Conservation (phyloP, 2,797 vertebrate genomes). For the Tinamus major region DNA sequence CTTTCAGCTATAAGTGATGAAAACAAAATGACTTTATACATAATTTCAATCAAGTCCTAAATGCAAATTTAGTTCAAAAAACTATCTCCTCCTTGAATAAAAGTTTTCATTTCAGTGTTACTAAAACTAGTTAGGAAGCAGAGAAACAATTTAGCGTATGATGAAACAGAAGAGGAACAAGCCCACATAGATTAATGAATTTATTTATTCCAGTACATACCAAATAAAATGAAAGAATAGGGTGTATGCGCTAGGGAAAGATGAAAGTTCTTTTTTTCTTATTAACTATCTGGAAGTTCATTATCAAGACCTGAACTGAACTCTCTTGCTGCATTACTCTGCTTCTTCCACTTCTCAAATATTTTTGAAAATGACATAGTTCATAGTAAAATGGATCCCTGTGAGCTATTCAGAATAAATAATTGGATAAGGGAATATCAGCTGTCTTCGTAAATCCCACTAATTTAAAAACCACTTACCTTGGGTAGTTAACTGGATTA, state of each 20-base stretch:
- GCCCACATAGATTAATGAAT: background rate
- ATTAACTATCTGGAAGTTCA: conserved; percentile 14
- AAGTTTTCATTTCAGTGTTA: background rate
- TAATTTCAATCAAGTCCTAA: background rate
- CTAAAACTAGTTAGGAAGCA: background rate
- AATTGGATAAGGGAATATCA: conserved; percentile 56
- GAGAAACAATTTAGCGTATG: background rate
- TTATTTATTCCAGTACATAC: background rate
- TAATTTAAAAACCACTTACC: conserved; percentile 58
- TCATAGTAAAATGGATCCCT: conserved; percentile 41
- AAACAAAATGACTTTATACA: background rate
- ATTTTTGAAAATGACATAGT: conserved; percentile 46
- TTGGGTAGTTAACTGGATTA: conserved; percentile 40
- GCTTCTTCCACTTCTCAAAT: conserved; percentile 23
- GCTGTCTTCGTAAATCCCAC: conserved; percentile 16
- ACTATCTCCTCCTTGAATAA: background rate
- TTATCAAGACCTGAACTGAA: conserved; percentile 52
- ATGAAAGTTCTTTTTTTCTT: background rate
- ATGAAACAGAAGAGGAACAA: background rate
- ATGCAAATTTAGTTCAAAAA: background rate
- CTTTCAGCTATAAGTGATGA: background rate
- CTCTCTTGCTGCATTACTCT: conserved; percentile 23
- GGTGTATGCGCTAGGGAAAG: background rate
- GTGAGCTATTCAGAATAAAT: conserved; percentile 66
- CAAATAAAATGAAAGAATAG: conserved; percentile 4